Evolutionary conservation across 2,888 invertebrate species (phyloP), one percentile per base, ranked within the genome.

Genomic region (Drosophila falleni): DNA sequence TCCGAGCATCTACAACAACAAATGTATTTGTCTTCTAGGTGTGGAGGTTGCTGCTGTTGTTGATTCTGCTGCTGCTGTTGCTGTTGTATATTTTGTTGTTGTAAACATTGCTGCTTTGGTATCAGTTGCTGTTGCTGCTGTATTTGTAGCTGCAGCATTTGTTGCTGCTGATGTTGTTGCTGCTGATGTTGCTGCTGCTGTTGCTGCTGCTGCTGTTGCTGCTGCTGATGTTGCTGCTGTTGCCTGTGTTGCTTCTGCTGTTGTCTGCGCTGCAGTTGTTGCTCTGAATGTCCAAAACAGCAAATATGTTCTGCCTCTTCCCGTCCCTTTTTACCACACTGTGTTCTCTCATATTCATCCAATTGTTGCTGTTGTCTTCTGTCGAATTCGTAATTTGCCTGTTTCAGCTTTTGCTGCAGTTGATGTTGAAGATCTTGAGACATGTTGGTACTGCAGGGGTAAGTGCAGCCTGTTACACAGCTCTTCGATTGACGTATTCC

Each of bases 231-330:
- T n/a, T n/a, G n/a, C 3, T 39, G 46, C 26, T 58, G n/a, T 11
- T 41, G 60, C 4, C 19, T 42, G 2, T 35, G 49, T 16, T 4
- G 23, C 1, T 26, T 49, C 11, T 35, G 35, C 3, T 16, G n/a
- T 9, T 50, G 31, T n/a, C 10, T 33, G 13, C 44, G 49, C 9
- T 67, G 50, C 3, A 39, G 16, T 15, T 50, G 16, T 9, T 49
- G 29, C 10, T 55, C 44, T 4, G 50, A 33, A 23, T 19, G 35
- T 4, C 50, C 50, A 35, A 0, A 13, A 11, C 50, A 50, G n/a
- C 50, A 50, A 35, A 50, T 50, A 10, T 6, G 42, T 33, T 31
- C 31, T 6, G 55, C 50, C 9, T 50, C 50, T 35, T 50, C 19
- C 10, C 50, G 35, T 5, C 50, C 35, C 35, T 9, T 33, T n/a